Evolutionary conservation across 2,888 invertebrate genomes (phyloP).

Genomic region (Drosophila fungiperda): DNA sequence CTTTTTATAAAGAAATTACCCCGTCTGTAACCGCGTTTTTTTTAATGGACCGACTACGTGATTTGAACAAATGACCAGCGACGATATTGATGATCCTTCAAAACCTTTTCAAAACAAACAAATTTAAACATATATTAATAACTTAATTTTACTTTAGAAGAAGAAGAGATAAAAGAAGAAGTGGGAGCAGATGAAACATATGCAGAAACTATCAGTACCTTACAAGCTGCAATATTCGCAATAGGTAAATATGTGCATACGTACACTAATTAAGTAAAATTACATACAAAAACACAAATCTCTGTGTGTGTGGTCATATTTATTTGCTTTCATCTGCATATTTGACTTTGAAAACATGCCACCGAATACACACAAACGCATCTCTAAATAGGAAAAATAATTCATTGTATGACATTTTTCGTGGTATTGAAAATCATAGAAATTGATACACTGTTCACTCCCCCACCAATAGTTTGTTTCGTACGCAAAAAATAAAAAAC

Average conservation of each 20-base stretch:
- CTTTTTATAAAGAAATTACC: conserved; percentile 59
- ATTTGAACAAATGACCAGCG: conserved; percentile 26
- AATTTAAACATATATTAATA: background rate
- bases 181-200: background rate
- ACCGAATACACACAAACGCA: background rate
- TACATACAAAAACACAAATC: background rate
- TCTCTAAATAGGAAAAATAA: background rate
- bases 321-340: background rate
- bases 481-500: background rate
- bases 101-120: background rate
- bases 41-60: conserved; percentile 29
- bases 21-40: conserved; percentile 42
- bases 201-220: background rate
- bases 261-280: background rate
- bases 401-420: background rate
- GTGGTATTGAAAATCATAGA: background rate
- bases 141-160: background rate
- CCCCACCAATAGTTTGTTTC: background rate
- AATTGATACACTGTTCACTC: background rate
- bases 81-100: background rate
- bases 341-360: conserved; percentile 4
- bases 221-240: background rate
- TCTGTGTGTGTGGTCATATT: background rate
- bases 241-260: background rate
- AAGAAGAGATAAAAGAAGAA: background rate